These are phyloP conservation scores for Piscicola geometra DNA, from an alignment of 2,888 invertebrate genomes.

Conservation along the genomic window DNA sequence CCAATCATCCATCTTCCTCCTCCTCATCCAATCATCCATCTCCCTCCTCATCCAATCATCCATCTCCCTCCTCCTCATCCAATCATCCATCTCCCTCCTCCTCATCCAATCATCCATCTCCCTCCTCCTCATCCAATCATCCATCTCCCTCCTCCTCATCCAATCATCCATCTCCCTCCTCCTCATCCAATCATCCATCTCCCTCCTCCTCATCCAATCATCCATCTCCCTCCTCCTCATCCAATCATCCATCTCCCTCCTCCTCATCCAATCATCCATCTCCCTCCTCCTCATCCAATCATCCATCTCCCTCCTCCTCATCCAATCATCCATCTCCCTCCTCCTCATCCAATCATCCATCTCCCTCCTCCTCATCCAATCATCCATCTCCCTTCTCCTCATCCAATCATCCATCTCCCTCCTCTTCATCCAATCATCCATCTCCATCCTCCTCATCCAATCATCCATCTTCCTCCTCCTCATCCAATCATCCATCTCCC, in stretches of 20 bases:
- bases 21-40: too few relatives aligned
- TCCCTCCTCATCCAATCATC: background rate
- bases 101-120: background rate
- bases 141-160: too few relatives aligned
- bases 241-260: too few relatives aligned
- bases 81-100: too few relatives aligned
- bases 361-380: too few relatives aligned
- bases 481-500: too few relatives aligned
- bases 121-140: background rate
- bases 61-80: background rate
- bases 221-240: background rate
- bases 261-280: background rate
- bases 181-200: conserved; percentile 15
- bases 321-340: background rate
- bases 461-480: too few relatives aligned
- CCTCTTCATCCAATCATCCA: too few relatives aligned
- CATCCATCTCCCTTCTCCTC: too few relatives aligned
- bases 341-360: background rate
- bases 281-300: background rate
- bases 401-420: too few relatives aligned
- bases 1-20: conserved; percentile 12
- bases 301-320: too few relatives aligned
- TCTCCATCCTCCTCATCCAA: too few relatives aligned
- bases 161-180: background rate
- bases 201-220: background rate